Evolutionary conservation across 2,797 vertebrate species (phyloP).

Genomic region (Babyrousa celebensis): DNA sequence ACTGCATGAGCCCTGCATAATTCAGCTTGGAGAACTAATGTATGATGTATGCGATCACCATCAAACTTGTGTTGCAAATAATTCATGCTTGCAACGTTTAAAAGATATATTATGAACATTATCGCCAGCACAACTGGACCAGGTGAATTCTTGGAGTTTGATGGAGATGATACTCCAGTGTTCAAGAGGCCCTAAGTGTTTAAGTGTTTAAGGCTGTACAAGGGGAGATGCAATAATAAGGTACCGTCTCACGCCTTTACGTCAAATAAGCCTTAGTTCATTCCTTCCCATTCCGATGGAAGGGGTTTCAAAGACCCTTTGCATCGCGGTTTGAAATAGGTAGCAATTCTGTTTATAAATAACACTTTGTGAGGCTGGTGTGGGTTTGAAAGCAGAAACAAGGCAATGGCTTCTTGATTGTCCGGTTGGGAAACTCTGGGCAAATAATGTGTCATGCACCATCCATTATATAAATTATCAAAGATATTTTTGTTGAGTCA

Average conservation of each 20-base stretch:
- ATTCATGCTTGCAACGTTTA: constrained; percentile 84
- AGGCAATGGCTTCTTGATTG: background rate
- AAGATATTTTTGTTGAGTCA: constrained; percentile 67
- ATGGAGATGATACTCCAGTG: constrained; percentile 58
- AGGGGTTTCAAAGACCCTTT: constrained; percentile 14
- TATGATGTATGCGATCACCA: constrained; percentile 82
- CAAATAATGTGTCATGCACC: background rate
- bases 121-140: constrained; percentile 67
- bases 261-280: background rate
- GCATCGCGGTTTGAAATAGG: background rate
- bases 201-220: constrained; percentile 27
- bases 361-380: background rate
- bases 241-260: background rate
- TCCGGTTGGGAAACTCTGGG: constrained; percentile 23
- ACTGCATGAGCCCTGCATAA: constrained; percentile 78
- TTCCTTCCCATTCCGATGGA: background rate
- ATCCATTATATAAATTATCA: constrained; percentile 62
- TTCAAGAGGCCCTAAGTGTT: constrained; percentile 71
- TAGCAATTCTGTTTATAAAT: background rate
- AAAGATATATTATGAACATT: constrained; percentile 84
- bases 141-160: constrained; percentile 75
- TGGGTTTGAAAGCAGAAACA: constrained; percentile 19
- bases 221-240: background rate
- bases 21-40: constrained; percentile 84
- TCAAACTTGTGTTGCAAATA: constrained; percentile 86